These are phyloP conservation scores for Peromyscus maniculatus DNA, from an alignment of 2,113 vertebrate genomes.

Conservation along the genomic window DNA sequence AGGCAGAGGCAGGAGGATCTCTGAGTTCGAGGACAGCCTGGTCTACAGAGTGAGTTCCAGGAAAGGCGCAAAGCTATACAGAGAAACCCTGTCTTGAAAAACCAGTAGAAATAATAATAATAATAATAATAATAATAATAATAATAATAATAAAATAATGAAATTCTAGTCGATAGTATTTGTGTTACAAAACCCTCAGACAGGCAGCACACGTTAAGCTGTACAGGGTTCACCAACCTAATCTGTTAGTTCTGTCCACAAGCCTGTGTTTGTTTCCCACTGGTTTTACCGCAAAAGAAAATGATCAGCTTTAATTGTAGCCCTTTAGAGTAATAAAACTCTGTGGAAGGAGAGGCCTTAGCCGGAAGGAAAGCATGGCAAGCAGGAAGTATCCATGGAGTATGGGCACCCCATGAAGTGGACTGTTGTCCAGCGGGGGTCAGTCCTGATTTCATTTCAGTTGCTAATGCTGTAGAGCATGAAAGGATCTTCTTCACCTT, in stretches of 20 bases:
- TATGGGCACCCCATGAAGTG: fast-evolving
- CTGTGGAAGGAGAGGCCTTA: not conserved
- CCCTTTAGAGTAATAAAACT: not conserved
- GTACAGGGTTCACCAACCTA: not conserved
- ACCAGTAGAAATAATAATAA: too few species aligned
- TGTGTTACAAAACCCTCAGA: not conserved
- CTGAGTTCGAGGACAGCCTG: too few species aligned
- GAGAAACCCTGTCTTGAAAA: too few species aligned
- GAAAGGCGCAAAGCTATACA: too few species aligned
- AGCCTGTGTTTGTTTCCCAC: not conserved
- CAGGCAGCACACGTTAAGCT: not conserved
- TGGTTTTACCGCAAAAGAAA: not conserved
- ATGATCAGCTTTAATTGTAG: not conserved
- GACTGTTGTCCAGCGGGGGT: not conserved
- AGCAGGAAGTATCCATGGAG: not conserved
- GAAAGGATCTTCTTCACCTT: not conserved
- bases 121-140: too few species aligned
- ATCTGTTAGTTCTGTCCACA: too few species aligned
- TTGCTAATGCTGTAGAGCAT: not conserved
- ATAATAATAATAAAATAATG: not conserved
- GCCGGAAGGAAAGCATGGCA: not conserved
- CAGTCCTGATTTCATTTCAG: not conserved
- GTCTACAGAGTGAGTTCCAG: too few species aligned
- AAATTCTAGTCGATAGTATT: not conserved
- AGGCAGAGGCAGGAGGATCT: too few species aligned